These are phyloP conservation scores for Aporophyla lueneburgensis DNA, from an alignment of 2,888 invertebrate species.

Conservation along the genomic window DNA sequence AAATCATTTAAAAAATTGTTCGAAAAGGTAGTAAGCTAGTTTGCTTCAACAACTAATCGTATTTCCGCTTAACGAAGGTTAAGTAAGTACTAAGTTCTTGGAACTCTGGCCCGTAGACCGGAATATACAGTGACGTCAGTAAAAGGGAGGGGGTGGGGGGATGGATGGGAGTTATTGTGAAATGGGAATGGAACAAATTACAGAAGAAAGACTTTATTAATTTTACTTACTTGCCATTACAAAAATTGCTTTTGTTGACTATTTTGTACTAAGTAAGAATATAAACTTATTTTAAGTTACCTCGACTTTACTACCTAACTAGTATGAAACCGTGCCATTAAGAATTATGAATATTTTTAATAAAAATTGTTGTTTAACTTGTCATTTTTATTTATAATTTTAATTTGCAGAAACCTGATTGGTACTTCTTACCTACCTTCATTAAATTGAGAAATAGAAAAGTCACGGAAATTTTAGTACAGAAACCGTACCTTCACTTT, in stretches of 20 bases:
- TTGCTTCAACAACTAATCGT: constrained; percentile 9
- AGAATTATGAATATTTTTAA: constrained; percentile 33
- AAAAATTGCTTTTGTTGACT: not conserved
- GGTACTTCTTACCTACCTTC: not conserved
- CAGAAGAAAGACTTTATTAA: constrained; percentile 7
- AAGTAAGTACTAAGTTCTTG: constrained; percentile 27
- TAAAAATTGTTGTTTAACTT: constrained; percentile 26
- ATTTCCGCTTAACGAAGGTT: constrained; percentile 25
- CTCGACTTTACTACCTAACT: constrained; percentile 18
- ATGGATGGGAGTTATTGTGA: not conserved
- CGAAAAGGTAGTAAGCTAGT: not conserved
- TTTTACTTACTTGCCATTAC: not conserved
- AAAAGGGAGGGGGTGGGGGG: not conserved
- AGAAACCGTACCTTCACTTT: no score
- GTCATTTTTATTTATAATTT: not conserved
- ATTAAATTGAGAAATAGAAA: not conserved
- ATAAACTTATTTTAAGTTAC: not conserved
- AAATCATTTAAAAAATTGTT: not conserved
- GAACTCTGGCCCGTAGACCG: constrained; percentile 5
- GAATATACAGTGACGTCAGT: constrained; percentile 26
- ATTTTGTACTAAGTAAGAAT: not conserved
- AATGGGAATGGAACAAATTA: constrained; percentile 5
- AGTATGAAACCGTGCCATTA: constrained; percentile 54
- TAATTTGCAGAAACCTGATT: not conserved
- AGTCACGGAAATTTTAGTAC: no score